Evolutionary conservation across 1,140 invertebrate species (phyloP).

Genomic region (Heterodera schachtii): DNA sequence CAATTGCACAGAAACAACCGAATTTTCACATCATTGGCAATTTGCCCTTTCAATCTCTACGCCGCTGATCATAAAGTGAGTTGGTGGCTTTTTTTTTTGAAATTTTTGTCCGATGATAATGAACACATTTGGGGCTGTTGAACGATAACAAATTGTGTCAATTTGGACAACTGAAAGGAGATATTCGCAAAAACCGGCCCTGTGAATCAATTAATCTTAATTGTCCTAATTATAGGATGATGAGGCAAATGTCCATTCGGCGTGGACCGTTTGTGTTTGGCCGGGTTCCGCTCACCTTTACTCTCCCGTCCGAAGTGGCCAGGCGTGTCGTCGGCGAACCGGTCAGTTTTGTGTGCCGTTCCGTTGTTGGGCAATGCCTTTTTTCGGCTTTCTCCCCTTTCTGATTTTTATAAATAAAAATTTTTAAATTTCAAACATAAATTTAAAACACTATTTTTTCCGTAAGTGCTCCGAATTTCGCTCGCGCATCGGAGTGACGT

Average conservation of each 20-base stretch:
- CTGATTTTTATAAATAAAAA: too few species aligned
- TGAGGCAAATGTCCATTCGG: slow-evolving; percentile 78
- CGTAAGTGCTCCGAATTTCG: slow-evolving; percentile 78
- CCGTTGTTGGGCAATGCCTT: slow-evolving; percentile 51
- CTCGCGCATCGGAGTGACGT: slow-evolving; percentile 91
- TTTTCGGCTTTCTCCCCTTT: too few species aligned
- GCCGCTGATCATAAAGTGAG: neutral
- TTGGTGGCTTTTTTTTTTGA: too few species aligned
- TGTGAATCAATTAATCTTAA: too few species aligned
- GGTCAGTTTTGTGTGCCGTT: slow-evolving; percentile 32
- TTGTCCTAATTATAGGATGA: slow-evolving; percentile 70
- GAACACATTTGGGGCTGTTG: too few species aligned
- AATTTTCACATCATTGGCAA: too few species aligned
- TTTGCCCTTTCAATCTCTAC: neutral
- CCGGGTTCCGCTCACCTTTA: slow-evolving; percentile 83
- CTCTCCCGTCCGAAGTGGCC: slow-evolving; percentile 89
- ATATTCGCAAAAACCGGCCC: too few species aligned
- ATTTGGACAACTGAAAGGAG: too few species aligned
- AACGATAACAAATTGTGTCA: too few species aligned
- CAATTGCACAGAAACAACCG: too few species aligned
- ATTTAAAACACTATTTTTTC: slow-evolving; percentile 44
- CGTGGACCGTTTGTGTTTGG: slow-evolving; percentile 81
- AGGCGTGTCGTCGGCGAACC: slow-evolving; percentile 80
- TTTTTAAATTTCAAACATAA: slow-evolving; percentile 37
- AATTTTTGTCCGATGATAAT: too few species aligned